Conservation (phyloP, 2,113 vertebrate genomes). For the Neodon shergylaensis region DNA sequence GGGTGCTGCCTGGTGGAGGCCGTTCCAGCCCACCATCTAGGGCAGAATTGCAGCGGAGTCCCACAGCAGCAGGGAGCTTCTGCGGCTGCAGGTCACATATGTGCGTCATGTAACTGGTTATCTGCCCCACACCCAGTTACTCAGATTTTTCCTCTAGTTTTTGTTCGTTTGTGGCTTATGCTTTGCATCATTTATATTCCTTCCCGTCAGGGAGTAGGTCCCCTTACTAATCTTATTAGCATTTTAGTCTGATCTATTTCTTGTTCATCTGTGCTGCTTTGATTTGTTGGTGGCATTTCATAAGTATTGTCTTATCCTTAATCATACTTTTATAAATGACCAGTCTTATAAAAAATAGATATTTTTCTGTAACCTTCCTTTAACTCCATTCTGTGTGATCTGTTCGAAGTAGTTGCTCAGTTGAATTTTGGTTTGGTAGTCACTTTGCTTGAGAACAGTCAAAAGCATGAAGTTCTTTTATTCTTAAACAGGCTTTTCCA, state of each 20-base stretch:
- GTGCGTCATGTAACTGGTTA: neutral
- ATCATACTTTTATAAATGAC: neutral
- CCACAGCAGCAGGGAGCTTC: neutral
- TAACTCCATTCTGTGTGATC: neutral
- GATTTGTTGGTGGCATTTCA: neutral
- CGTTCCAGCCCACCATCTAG: neutral
- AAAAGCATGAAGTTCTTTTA: neutral
- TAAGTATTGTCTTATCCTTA: neutral
- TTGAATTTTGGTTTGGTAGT: slow-evolving; percentile 43
- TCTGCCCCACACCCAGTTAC: neutral
- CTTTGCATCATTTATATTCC: neutral
- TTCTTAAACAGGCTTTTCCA: neutral
- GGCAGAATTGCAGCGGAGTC: slow-evolving; percentile 5
- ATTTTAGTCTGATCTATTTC: neutral
- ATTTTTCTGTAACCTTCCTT: slow-evolving; percentile 17
- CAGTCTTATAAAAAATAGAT: neutral
- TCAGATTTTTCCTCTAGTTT: neutral
- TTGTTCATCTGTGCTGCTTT: neutral
- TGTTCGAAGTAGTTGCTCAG: neutral
- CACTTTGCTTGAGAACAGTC: neutral
- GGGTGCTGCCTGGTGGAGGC: neutral
- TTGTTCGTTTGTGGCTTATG: neutral
- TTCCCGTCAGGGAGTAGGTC: neutral
- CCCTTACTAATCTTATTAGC: neutral
- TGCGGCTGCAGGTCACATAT: neutral